These are phyloP conservation scores for Trypoxylon attenuatum DNA, from an alignment of 2,888 invertebrate genomes.

Conservation along the genomic window DNA sequence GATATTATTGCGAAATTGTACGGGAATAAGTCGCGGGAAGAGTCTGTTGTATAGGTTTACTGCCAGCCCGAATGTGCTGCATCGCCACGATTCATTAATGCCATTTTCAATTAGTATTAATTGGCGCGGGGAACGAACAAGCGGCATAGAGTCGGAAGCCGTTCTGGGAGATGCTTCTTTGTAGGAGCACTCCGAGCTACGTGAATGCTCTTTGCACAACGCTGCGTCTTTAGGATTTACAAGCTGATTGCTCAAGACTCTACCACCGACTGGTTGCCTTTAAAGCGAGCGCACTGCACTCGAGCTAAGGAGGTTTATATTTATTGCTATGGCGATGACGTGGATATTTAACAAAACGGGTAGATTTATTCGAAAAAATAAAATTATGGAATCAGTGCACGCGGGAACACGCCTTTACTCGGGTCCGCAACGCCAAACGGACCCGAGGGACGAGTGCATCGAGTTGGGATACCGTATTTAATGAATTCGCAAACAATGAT, in stretches of 20 bases:
- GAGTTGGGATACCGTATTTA: too few species aligned
- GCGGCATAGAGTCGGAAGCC: slow-evolving; percentile 31
- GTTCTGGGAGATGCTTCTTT: slow-evolving; percentile 12
- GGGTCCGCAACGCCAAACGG: too few species aligned
- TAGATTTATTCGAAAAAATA: background rate
- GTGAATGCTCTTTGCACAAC: background rate
- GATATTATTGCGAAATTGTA: slow-evolving; percentile 8
- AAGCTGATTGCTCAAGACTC: background rate
- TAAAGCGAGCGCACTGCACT: background rate
- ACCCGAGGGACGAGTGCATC: too few species aligned
- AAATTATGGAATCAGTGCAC: too few species aligned
- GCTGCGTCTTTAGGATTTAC: background rate
- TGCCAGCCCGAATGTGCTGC: background rate
- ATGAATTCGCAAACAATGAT: too few species aligned
- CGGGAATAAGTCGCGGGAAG: background rate
- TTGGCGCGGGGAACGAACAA: slow-evolving; percentile 51
- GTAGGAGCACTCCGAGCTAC: background rate
- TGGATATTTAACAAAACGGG: too few species aligned
- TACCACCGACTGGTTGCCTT: background rate
- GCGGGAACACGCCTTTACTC: too few species aligned
- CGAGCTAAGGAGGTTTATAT: background rate
- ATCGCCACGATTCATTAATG: slow-evolving; percentile 33
- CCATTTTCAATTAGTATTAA: slow-evolving; percentile 62
- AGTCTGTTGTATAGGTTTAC: slow-evolving; percentile 2
- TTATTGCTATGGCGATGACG: background rate